phyloP scores from a whole-genome alignment of 2,888 invertebrate species.

The Drosophila lutescens region DNA sequence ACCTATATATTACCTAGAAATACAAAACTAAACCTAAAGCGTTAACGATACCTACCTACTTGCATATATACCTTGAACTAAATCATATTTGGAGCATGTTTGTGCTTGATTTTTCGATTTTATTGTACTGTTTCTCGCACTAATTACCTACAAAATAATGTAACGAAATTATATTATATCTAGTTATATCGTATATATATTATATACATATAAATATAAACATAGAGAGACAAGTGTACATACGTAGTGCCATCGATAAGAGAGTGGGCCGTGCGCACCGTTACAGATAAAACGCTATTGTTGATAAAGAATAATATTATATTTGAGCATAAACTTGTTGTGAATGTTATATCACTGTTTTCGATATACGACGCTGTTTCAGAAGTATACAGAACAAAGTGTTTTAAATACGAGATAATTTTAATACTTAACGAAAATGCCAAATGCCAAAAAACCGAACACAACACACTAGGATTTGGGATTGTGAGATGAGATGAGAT shows the following conservation, averaged over 20 bases:
- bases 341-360: constrained; percentile 77
- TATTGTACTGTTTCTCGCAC: constrained; percentile 77
- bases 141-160: constrained; percentile 66
- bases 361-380: constrained; percentile 56
- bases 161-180: constrained; percentile 49
- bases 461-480: constrained; percentile 18
- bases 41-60: constrained; percentile 45
- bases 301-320: constrained; percentile 30
- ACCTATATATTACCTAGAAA: constrained; percentile 29
- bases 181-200: constrained; percentile 49
- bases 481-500: constrained; percentile 10
- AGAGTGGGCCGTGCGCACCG: constrained; percentile 9
- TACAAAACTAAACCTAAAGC: constrained; percentile 31
- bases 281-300: constrained; percentile 13
- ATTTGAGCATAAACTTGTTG: constrained; percentile 61
- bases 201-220: constrained; percentile 44
- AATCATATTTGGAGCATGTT: constrained; percentile 59
- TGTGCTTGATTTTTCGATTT: constrained; percentile 71
- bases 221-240: constrained; percentile 13
- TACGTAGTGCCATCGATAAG: constrained; percentile 18
- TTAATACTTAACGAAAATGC: constrained; percentile 36
- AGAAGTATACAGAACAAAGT: constrained; percentile 27
- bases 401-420: constrained; percentile 46
- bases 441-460: constrained; percentile 16
- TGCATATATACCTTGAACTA: constrained; percentile 41